Evolutionary conservation across 2,888 invertebrate genomes (phyloP).

Genomic region (Nymphalis c-album): DNA sequence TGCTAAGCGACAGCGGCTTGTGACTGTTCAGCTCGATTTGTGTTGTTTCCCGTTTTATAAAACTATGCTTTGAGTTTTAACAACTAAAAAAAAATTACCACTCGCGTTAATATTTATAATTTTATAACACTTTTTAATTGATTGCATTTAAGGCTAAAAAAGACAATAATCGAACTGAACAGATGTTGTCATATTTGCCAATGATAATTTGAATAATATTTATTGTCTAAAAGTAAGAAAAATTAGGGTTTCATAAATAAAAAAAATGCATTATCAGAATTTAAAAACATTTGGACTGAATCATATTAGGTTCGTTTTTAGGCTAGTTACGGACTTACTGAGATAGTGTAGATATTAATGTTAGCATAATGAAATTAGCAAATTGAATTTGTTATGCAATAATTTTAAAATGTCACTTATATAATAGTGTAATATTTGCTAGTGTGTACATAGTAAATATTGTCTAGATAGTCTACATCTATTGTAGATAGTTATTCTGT

Average conservation of each 20-base stretch:
- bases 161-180: constrained; percentile 5
- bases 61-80: no score
- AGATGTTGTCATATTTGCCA: neutral
- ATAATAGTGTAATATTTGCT: constrained; percentile 45
- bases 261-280: constrained; percentile 3
- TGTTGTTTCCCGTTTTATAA: neutral
- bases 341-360: constrained; percentile 45
- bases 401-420: constrained; percentile 44
- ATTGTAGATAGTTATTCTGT: constrained; percentile 8
- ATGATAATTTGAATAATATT: neutral
- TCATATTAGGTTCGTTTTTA: constrained; percentile 12
- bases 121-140: no score
- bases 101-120: no score
- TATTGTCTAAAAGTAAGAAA: no score
- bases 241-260: neutral
- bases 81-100: no score
- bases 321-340: constrained; percentile 33
- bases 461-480: constrained; percentile 15
- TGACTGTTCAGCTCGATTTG: constrained; percentile 10
- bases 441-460: constrained; percentile 32
- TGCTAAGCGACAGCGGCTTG: neutral
- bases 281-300: constrained; percentile 18
- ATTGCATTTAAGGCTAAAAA: neutral
- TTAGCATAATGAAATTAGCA: constrained; percentile 42
- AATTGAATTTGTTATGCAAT: constrained; percentile 51